phyloP scores from a whole-genome alignment of 2,797 vertebrate species.

The Thamnophis elegans region DNA sequence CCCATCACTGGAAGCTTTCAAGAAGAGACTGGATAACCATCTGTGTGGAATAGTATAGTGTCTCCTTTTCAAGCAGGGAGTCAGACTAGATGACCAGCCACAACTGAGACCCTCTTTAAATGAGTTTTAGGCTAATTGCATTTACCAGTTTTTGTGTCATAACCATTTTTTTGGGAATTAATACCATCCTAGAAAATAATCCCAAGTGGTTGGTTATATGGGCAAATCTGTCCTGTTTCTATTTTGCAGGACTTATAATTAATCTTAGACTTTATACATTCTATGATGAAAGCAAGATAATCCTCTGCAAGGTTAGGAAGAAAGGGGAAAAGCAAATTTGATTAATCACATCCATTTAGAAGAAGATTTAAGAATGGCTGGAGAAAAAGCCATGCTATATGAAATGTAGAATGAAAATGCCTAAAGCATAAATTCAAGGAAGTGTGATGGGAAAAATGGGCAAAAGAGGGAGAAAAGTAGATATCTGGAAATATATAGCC shows the following conservation, averaged over 20 bases:
- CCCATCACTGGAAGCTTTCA: neutral
- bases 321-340: neutral
- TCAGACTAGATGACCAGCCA: neutral
- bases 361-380: constrained; percentile 10
- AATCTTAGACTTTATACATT: constrained; percentile 18
- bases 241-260: neutral
- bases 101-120: neutral
- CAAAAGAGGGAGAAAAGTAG: neutral
- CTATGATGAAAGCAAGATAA: constrained; percentile 19
- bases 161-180: neutral
- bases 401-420: constrained; percentile 22
- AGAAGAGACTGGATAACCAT: neutral
- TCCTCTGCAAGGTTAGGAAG: neutral
- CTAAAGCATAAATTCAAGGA: constrained; percentile 6
- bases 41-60: neutral
- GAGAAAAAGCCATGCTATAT: neutral
- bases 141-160: neutral
- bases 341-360: neutral
- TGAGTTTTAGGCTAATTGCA: neutral
- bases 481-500: neutral
- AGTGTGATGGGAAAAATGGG: neutral
- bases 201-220: neutral
- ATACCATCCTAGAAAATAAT: neutral
- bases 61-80: neutral
- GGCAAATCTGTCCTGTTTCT: neutral